Base-by-base conservation (phyloP, 2,888 invertebrate genomes). In the Plemyria rubiginata region DNA sequence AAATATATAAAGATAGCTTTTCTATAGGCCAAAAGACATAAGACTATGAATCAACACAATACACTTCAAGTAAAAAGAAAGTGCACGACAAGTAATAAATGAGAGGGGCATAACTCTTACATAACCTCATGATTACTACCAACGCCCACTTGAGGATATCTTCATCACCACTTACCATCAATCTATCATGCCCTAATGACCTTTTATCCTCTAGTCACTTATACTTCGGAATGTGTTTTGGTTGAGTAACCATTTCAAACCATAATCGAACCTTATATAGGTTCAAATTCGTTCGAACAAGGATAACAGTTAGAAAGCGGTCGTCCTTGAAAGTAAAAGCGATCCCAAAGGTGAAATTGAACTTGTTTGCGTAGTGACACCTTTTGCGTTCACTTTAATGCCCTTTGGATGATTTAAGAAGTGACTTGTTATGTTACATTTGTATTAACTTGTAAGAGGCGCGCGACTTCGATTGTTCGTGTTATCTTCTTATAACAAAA, bases 301-400 rank as follows among this genome's bases (percentile, higher is more conserved):
- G 46, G 61, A 55, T 54, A 12, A 40, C 32, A 15, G 49, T 67
- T 82, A 87, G 88, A 88, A 88, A 88, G 88, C 70, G 76, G 82
- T 79, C 75, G 87, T 87, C 88, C 88, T 88, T 88, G 86, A 61
- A 67, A 75, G 85, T 84, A 85, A 86, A 84, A 85, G 85, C 73
- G 66, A 75, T 80, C 76, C 77, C 60, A 73, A 66, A 70, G 74
- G 88, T 78, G 88, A 88, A 88, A 88, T 87, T 85, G 75, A 59
- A 61, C 62, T 67, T 65, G 65, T 64, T 69, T 66, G 67, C 43
- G 54, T 54, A 32, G 54, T 60, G 57, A 60, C 32, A 49, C 57
- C 57, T 54, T 60, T 48, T 49, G 38, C n/a, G 52, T 32, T 32
- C 1, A 15, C 52, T 15, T 55, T 54, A 45, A 22, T 55, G 60